A percentile compares a stretch with the other conserved stretches of the same genome.
These are phyloP conservation scores for Anser cygnoides DNA, from an alignment of 2,113 vertebrate species.

Conservation along the genomic window DNA sequence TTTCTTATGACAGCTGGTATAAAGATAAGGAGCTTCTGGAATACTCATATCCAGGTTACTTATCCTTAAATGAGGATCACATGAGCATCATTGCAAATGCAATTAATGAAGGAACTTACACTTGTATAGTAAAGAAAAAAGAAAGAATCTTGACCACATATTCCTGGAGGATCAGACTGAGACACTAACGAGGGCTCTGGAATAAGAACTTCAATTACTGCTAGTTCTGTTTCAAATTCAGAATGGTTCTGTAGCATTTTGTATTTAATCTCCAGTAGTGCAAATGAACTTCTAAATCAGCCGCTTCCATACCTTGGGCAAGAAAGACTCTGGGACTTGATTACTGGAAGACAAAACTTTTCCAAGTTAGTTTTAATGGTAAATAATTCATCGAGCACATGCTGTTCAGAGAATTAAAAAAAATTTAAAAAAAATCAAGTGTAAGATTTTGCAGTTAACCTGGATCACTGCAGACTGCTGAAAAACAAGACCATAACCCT, in stretches of 20 bases:
- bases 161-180: conserved; percentile 92
- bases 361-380: not conserved
- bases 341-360: not conserved
- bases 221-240: not conserved
- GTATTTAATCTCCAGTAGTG: not conserved
- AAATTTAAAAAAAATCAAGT: not conserved
- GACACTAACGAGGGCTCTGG: conserved; percentile 35
- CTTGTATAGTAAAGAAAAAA: conserved; percentile 90
- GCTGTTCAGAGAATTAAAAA: conserved; percentile 33
- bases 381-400: not conserved
- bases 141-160: conserved; percentile 91
- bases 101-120: conserved; percentile 95
- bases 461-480: not conserved
- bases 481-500: not conserved
- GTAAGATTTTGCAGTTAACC: not conserved
- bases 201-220: not conserved
- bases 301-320: not conserved
- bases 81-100: conserved; percentile 95
- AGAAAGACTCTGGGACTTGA: not conserved
- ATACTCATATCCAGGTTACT: conserved; percentile 92
- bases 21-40: conserved; percentile 95
- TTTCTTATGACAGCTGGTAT: conserved; percentile 87
- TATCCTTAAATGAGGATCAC: conserved; percentile 88
- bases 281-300: not conserved
- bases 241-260: not conserved